Base-by-base conservation (phyloP, 2,113 vertebrate species). In the Delphinus delphis region DNA sequence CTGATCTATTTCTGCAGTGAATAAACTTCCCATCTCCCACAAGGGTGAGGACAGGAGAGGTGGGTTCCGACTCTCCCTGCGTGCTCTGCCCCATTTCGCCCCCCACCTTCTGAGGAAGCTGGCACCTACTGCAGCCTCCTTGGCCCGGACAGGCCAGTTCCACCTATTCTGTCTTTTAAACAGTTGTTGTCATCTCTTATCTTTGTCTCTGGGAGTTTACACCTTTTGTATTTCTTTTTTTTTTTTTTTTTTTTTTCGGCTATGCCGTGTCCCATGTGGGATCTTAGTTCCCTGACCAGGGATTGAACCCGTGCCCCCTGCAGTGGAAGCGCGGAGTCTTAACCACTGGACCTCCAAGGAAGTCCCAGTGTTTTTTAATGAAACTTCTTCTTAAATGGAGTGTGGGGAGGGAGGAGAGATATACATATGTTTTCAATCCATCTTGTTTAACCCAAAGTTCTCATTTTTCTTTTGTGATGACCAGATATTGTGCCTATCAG, bases 91-190 rank as follows among this genome's bases (percentile, higher is more conserved):
- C 60, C 10, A 1, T 8, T 31, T 55, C 6, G 13, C n/a, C 47
- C 38, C 60, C 53, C 6, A 11, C 33, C 44, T 90, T 31, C 28
- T 71, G 62, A 68, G 38, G 25, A 53, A 20, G 25, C 62, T 1
- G 7, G 36, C 2, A 0, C 20, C 21, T 13, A 0, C 23, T 3
- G 3, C n/a, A 3, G 33, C 74, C 11, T 71, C 58, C 10, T 82
- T 10, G 25, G 20, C 33, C 53, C 53, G 6, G 13, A 12, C 5
- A 53, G 44, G 2, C 58, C 1, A 0, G 7, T 25, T 62, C 67
- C 41, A 20, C n/a, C 31, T 17, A 38, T 9, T 86, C 80, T 2
- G 7, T 50, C 60, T 50, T 81, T 67, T 25, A 44, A 26, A 31
- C 20, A 18, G 25, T n/a, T 68, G 23, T n/a, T 36, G 23, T 31